Base-by-base conservation (phyloP, 2,888 invertebrate genomes). In the Melanophora roralis region DNA sequence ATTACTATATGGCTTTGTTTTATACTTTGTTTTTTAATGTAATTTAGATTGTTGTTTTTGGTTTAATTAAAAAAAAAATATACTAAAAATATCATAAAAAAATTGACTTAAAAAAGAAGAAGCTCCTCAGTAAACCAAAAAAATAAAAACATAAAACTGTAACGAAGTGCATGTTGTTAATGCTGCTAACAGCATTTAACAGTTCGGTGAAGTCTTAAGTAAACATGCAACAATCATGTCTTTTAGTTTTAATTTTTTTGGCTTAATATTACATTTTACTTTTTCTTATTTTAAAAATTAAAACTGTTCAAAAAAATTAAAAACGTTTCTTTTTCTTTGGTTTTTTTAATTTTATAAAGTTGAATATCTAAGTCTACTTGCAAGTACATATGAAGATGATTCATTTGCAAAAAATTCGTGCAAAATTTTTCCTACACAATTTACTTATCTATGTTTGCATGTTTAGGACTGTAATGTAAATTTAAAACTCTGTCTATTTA, bases 181-280 rank as follows among this genome's bases (percentile, higher is more conserved):
- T 16, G 59, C 69, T 27, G 45, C 32, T n/a, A 67, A 45, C n/a
- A n/a, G n/a, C 27, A 53, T 74, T 74, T 45, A 71, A 19, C 38
- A 40, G 19, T 53, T 38, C 34, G 36, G 67, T 68, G 62, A 60
- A 40, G 16, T 45, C 19, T 67, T 32, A 32, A 53, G 53, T 45
- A 36, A 11, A 62, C 76, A 80, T 76, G 80, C 76, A 72, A 76
- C 68, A 72, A 19, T 64, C 76, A 9, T 78, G 62, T 76, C 47
- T 75, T 45, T 60, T 12, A 49, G 8, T 65, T 59, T 27, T 1
- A 19, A 0, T 21, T 14, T 40, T 59, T 34, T 32, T 64, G 34
- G 3, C 14, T 40, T 3, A n/a, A n/a, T n/a, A n/a, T n/a, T 27
- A 6, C 6, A 27, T 5, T 8, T 16, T 7, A 2, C 19, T 59